These are phyloP conservation scores for Ovis aries DNA, from an alignment of 2,113 vertebrate genomes.

Conservation along the genomic window DNA sequence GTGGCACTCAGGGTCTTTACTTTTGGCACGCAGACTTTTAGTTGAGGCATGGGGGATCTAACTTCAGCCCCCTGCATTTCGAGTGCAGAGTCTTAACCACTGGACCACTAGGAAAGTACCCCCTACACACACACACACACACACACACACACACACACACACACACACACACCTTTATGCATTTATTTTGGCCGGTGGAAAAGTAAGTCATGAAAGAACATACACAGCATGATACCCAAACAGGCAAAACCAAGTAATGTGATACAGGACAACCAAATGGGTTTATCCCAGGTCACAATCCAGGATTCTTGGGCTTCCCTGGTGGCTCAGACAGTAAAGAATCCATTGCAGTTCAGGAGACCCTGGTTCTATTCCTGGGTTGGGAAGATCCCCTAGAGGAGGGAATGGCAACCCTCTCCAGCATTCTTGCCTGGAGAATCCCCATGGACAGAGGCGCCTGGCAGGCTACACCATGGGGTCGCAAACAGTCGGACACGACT, in stretches of 20 bases:
- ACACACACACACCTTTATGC: no score
- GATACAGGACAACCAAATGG: neutral
- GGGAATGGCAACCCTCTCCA: neutral
- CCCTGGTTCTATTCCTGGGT: neutral
- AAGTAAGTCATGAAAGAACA: no score
- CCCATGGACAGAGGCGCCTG: neutral
- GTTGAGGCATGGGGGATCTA: neutral
- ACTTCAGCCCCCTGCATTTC: rapidly evolving
- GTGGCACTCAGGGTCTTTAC: neutral
- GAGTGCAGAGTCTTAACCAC: neutral
- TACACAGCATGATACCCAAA: rapidly evolving
- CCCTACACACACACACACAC: no score
- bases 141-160: no score
- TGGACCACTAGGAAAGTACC: neutral
- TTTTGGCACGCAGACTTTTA: neutral
- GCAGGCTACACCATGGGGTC: neutral
- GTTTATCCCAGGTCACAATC: neutral
- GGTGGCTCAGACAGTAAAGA: neutral
- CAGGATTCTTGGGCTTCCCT: neutral
- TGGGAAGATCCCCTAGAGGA: neutral
- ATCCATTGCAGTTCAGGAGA: neutral
- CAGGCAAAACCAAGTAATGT: neutral
- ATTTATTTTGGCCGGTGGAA: neutral
- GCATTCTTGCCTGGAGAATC: neutral
- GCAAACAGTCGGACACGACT: neutral